A percentile compares a stretch with the other conserved stretches of the same genome.
Evolutionary conservation across 2,113 vertebrate species (phyloP).

Genomic region (Taurulus bubalis): DNA sequence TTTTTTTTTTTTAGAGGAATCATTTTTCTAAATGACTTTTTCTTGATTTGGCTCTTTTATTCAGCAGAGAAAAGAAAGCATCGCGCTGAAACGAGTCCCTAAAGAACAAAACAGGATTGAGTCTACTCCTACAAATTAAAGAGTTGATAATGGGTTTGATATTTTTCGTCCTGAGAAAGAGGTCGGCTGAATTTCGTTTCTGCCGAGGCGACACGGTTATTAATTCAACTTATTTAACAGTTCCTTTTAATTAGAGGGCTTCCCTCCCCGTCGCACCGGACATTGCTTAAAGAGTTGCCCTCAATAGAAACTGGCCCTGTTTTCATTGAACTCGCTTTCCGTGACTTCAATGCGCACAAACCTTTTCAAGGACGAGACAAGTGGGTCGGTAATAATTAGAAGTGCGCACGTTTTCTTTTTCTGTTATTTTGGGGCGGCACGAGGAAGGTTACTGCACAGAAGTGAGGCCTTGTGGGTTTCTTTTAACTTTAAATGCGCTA

Average conservation of each 20-base stretch:
- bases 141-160: neutral
- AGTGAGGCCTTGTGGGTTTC: conserved; percentile 4
- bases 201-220: neutral
- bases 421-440: conserved; percentile 30
- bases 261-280: conserved; percentile 16
- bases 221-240: conserved; percentile 12
- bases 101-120: neutral
- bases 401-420: conserved; percentile 56
- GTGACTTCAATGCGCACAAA: conserved; percentile 57
- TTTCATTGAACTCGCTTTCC: conserved; percentile 62
- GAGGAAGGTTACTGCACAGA: neutral
- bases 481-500: conserved; percentile 7
- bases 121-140: neutral
- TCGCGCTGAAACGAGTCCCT: neutral
- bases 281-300: conserved; percentile 11
- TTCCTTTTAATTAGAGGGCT: neutral
- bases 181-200: conserved; percentile 31
- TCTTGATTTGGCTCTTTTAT: conserved; percentile 24
- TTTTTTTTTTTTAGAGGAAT: conserved; percentile 45
- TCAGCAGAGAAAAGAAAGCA: neutral
- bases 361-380: conserved; percentile 63
- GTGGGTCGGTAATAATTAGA: conserved; percentile 70
- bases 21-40: conserved; percentile 18
- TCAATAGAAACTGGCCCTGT: conserved; percentile 36
- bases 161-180: neutral